phyloP scores from a whole-genome alignment of 2,113 vertebrate genomes.

The Illadopsis cleaveri region DNA sequence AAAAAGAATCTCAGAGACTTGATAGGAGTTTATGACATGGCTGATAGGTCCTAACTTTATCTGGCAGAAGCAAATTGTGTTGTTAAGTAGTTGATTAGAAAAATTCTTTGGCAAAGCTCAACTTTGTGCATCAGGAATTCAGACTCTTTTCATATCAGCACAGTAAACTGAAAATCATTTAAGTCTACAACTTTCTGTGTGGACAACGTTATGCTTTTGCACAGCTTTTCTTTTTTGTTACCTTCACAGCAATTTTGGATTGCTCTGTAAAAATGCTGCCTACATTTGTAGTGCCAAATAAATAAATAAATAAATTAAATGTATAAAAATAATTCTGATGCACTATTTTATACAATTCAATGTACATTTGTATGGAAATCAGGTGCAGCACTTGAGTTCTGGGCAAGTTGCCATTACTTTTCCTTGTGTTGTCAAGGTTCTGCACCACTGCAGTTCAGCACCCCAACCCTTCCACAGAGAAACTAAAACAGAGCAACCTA shows the following conservation, averaged over 20 bases:
- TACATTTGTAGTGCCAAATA: neutral
- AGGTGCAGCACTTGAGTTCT: neutral
- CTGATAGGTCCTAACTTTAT: neutral
- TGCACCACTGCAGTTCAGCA: neutral
- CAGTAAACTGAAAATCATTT: neutral
- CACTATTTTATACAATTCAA: neutral
- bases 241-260: neutral
- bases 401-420: slow-evolving; percentile 21
- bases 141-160: neutral
- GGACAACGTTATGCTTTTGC: neutral
- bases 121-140: neutral
- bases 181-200: neutral
- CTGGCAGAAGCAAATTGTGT: neutral
- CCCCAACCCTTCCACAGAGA: neutral
- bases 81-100: neutral
- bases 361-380: slow-evolving; percentile 42
- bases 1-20: neutral
- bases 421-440: neutral
- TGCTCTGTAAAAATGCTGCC: neutral
- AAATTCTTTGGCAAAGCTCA: neutral
- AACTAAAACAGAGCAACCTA: neutral
- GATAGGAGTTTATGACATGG: neutral
- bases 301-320: neutral
- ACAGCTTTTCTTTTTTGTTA: neutral
- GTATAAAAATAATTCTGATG: neutral